Conservation (phyloP, 2,888 invertebrate species). For the Agonopterix subpropinquella region DNA sequence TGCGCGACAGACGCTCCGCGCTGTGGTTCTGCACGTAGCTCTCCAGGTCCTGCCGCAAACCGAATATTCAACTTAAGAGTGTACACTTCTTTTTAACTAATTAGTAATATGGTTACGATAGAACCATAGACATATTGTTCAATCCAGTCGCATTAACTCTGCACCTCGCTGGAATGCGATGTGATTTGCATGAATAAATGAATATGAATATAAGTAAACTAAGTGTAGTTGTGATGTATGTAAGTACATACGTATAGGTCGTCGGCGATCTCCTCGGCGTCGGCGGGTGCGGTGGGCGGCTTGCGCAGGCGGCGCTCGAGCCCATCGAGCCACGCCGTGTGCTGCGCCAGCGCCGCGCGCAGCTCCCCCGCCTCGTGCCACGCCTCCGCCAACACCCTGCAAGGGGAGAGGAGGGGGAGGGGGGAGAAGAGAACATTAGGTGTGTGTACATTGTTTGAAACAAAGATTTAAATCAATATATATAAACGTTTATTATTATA, state of each 20-base stretch:
- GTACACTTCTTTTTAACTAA: not conserved
- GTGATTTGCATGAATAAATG: too few relatives aligned
- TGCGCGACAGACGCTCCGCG: conserved; percentile 81
- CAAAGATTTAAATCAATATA: too few relatives aligned
- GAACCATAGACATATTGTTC: too few relatives aligned
- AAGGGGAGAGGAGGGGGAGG: not conserved
- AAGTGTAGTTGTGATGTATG: too few relatives aligned
- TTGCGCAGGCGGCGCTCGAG: conserved; percentile 86
- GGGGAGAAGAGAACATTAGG: too few relatives aligned
- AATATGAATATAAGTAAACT: too few relatives aligned
- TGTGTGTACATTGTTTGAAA: too few relatives aligned
- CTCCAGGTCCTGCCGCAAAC: conserved; percentile 82
- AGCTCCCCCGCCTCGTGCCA: conserved; percentile 87
- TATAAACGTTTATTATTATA: too few relatives aligned
- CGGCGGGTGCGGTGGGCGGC: conserved; percentile 81
- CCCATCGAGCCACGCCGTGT: conserved; percentile 85
- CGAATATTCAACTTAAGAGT: not conserved
- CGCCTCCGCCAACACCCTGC: conserved; percentile 80
- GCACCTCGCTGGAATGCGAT: too few relatives aligned
- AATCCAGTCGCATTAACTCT: not conserved
- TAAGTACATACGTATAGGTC: conserved; percentile 78
- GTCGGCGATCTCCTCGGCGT: conserved; percentile 95
- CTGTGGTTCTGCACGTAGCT: conserved; percentile 86
- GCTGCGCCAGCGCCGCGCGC: conserved; percentile 85
- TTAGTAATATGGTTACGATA: too few relatives aligned